Base-by-base conservation (phyloP, 2,113 vertebrate species). In the Psettodes erumei region DNA sequence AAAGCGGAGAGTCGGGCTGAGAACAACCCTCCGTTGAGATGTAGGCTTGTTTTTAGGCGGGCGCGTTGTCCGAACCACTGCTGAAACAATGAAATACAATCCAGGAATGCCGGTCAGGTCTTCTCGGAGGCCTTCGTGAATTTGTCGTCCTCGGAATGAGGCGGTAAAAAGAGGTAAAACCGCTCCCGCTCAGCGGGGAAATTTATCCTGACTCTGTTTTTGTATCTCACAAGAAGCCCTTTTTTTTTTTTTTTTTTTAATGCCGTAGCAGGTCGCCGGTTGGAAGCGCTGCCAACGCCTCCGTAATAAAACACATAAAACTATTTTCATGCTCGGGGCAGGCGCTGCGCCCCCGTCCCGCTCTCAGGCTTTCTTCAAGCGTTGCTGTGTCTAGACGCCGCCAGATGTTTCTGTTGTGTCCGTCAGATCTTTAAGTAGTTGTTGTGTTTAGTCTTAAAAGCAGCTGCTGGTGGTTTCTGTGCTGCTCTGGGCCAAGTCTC, bases 391-490 rank as follows among this genome's bases (percentile, higher is more conserved):
- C 89, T 83, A 37, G 74, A 80, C 71, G 60, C 50, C 42, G 54
- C 72, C 91, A 87, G 82, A 88, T 88, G 89, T 79, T 86, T 75
- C 78, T 84, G 79, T 81, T 88, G 80, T 82, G 89, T 84, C 79
- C 81, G 21, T 86, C 54, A 51, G 69, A 82, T 70, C 78, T 84
- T 80, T 40, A 88, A 89, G 84, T 81, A 84, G 67, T 77, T 90
- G 78, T 89, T 84, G 82, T 86, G 78, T 83, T 86, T 88, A 64
- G 85, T 84, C 85, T 82, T 67, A 58, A 19, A 50, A 51, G 42
- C 87, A 89, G 89, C 91, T 90, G 89, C 75, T 61, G 38, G 33
- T 61, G 30, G 35, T 74, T 75, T 71, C 48, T 78, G 25, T 30
- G 58, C 50, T 45, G 19, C 37, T 38, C 33, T 59, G 5, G 25